Evolutionary conservation across 2,113 vertebrate species (phyloP).

Genomic region (Tinamus guttatus): DNA sequence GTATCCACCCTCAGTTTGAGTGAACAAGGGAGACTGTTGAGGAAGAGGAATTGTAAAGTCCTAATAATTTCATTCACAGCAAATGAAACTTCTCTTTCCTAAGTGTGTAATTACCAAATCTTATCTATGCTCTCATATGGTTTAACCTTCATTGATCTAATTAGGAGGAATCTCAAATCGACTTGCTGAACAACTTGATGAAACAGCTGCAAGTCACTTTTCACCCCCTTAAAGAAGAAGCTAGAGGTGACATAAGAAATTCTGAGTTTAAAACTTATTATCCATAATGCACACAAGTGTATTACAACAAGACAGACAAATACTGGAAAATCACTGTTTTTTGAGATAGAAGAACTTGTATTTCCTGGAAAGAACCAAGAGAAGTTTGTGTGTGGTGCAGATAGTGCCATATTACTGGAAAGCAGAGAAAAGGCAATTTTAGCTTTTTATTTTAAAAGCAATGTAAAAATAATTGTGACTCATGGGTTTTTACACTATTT

Average conservation of each 20-base stretch:
- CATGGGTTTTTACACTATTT: background rate
- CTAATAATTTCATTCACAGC: conserved; percentile 29
- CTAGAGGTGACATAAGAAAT: background rate
- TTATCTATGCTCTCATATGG: conserved; percentile 54
- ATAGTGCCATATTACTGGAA: background rate
- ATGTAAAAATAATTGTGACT: background rate
- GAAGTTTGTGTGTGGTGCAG: background rate
- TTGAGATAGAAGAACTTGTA: background rate
- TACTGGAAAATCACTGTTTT: background rate
- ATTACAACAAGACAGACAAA: background rate
- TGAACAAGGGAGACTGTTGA: background rate
- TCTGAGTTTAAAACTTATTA: background rate
- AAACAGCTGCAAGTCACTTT: background rate
- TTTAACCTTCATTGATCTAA: conserved; percentile 71
- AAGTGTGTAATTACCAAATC: conserved; percentile 59
- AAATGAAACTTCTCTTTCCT: conserved; percentile 34
- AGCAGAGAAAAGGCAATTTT: background rate
- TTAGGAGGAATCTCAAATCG: conserved; percentile 55
- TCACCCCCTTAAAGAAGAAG: background rate
- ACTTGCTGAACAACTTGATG: conserved; percentile 41
- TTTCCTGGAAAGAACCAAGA: background rate
- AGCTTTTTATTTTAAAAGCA: background rate
- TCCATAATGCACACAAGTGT: background rate
- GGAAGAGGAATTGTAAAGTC: conserved; percentile 4
- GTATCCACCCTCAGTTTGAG: background rate